Evolutionary conservation across 92 coral and sea anemone genomes (phyloP), one percentile per base, ranked within the genome.

Genomic region (Actinernus sp.): DNA sequence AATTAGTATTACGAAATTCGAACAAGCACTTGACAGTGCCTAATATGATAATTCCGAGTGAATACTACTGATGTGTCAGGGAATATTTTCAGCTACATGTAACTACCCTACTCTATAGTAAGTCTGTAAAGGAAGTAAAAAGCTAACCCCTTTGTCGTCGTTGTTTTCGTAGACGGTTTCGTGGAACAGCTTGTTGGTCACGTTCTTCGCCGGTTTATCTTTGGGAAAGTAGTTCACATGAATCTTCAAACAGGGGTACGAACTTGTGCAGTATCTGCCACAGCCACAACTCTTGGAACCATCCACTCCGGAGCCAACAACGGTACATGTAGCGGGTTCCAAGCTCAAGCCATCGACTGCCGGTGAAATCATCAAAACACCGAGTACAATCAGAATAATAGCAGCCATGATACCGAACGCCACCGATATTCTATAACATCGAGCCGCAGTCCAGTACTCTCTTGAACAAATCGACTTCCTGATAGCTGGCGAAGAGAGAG

Each of bases 231-330:
- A 84, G 14, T 55, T 23, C 0, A 84, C 90, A 23, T 30, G 48
- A 20, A 84, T 76, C 60, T 69, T 37, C 39, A 63, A 55, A 28
- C 90, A 84, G 1, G 85, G 85, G 53, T 66, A 76, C 4, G 43
- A 19, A 1, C 85, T 76, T 1, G 85, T 26, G 36, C 90, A 84
- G 44, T 76, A 84, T 28, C 70, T 66, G 2, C 90, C 90, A 49
- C 90, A 84, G 26, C 60, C 46, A 17, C 90, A 84, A 18, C 78
- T 73, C 33, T 22, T 47, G 0, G 51, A 14, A 0, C 16, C 61
- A 0, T 37, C n/a, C 20, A 26, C 10, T 28, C 41, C 39, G 7
- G 80, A 61, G 47, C 64, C 28, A 17, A 36, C 17, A 16, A 77
- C 90, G 3, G 51, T 61, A 30, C 90, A 84, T 12, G 21, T 26